Evolutionary conservation across 2,888 invertebrate species (phyloP).

Genomic region (Drosophila melanosoma): DNA sequence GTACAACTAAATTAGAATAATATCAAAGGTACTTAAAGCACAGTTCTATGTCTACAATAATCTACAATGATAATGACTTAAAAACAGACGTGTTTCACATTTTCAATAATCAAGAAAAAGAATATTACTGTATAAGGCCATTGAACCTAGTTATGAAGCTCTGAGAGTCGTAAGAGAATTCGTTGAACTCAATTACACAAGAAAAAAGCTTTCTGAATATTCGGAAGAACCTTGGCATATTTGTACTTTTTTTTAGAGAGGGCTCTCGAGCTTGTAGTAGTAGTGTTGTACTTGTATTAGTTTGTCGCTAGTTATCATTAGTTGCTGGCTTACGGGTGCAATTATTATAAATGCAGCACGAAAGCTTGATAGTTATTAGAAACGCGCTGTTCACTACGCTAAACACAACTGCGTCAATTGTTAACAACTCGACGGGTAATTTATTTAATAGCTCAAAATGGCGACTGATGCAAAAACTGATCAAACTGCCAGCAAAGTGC

Average conservation of each 20-base stretch:
- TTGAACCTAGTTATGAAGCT: neutral
- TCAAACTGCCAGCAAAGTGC: constrained; percentile 23
- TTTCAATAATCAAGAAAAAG: neutral
- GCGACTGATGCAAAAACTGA: constrained; percentile 12
- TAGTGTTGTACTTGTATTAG: neutral
- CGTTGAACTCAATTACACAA: neutral
- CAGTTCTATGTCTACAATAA: neutral
- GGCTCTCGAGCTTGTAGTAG: constrained; percentile 5
- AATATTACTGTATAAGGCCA: neutral
- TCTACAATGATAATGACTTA: neutral
- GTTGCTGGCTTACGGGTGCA: constrained; percentile 4
- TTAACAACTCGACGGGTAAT: neutral
- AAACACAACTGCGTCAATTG: constrained; percentile 3
- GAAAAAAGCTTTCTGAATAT: constrained; percentile 8
- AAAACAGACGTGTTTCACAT: neutral
- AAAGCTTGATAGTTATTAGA: constrained; percentile 13
- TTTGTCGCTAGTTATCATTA: constrained; percentile 6
- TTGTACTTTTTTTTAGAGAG: constrained; percentile 8
- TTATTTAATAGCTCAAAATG: constrained; percentile 19
- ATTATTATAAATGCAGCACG: constrained; percentile 15
- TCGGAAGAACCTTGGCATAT: neutral
- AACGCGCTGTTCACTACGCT: neutral
- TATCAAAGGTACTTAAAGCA: neutral
- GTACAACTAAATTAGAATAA: neutral
- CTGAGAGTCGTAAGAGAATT: neutral